Conservation (phyloP, 2,113 vertebrate genomes). For the Cricetomys ansorgei region DNA sequence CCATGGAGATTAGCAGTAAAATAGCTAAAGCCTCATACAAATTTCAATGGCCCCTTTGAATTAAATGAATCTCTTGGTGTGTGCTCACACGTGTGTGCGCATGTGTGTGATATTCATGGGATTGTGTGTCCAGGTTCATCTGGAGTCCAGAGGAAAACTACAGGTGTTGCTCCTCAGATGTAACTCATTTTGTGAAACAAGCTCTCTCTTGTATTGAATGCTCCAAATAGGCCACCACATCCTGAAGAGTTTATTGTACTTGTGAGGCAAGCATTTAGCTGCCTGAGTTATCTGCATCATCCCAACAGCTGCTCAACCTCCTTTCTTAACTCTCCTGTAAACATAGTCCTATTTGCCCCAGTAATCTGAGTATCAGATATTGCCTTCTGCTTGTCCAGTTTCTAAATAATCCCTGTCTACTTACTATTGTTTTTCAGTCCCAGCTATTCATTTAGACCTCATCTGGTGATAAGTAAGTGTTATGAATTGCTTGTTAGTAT, state of each 20-base stretch:
- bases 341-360: too few species aligned
- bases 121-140: background rate
- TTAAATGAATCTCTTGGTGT: background rate
- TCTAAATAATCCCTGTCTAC: background rate
- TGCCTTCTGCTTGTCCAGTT: background rate
- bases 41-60: background rate
- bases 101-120: background rate
- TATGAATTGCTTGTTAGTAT: too few species aligned
- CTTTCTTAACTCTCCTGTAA: background rate
- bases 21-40: background rate
- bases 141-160: background rate
- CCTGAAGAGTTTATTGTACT: background rate
- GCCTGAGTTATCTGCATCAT: background rate
- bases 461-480: background rate
- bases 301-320: background rate
- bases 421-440: background rate
- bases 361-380: background rate
- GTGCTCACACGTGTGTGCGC: too few species aligned
- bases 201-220: background rate
- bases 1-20: background rate
- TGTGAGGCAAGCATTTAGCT: background rate
- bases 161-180: background rate
- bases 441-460: background rate
- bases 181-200: background rate
- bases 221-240: too few species aligned